These are phyloP conservation scores for Petrocephalus sullivani DNA, from an alignment of 2,797 vertebrate genomes.

Conservation along the genomic window DNA sequence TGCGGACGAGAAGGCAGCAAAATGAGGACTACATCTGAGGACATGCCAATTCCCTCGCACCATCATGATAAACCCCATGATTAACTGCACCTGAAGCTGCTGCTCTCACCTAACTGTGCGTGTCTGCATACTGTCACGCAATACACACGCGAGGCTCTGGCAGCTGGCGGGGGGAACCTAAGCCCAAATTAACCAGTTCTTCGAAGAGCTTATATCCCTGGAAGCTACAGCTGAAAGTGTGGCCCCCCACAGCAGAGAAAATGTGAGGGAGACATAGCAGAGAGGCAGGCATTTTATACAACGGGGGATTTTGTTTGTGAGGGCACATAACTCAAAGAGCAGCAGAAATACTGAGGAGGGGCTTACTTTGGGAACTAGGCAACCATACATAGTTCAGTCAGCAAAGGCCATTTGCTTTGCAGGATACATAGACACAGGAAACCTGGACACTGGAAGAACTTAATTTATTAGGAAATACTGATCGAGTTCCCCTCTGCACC, in stretches of 20 bases:
- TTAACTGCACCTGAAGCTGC: background rate
- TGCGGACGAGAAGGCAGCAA: slow-evolving; percentile 33
- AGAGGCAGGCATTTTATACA: background rate
- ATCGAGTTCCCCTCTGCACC: background rate
- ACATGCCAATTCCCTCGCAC: background rate
- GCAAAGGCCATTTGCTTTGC: background rate
- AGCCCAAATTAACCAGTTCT: background rate
- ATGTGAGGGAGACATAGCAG: background rate
- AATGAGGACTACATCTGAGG: background rate
- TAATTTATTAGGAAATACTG: background rate
- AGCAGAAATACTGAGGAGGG: background rate
- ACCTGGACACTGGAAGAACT: background rate
- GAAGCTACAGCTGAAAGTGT: background rate
- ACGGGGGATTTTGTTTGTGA: background rate
- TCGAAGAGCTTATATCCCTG: background rate
- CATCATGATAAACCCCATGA: too few relatives aligned
- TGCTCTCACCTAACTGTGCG: background rate
- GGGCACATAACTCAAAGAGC: background rate
- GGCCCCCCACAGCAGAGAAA: background rate
- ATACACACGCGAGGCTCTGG: background rate
- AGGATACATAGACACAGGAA: background rate
- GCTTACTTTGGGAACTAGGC: background rate
- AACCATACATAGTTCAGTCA: background rate
- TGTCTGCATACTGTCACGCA: background rate
- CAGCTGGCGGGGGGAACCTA: background rate